Evolutionary conservation across 2,797 vertebrate genomes (phyloP), one percentile per base, ranked within the genome.

Genomic region (Buceros bicornis): DNA sequence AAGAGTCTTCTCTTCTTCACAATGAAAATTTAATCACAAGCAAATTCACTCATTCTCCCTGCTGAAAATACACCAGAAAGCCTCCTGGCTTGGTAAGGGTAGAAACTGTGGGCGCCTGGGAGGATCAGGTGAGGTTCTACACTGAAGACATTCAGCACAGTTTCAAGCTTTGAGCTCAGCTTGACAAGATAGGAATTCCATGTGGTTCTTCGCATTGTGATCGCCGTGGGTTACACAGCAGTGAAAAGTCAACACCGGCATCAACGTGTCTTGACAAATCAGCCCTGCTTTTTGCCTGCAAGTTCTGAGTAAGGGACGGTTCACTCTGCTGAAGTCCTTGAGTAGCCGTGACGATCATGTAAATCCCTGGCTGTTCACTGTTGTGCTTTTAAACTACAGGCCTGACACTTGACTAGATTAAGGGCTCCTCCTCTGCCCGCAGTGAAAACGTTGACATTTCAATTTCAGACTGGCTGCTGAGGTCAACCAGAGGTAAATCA

Each of bases 1-100:
- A 93, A 72, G 83, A 97, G 82, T 53, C 65, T 78, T 95, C 54
- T 40, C 85, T 89, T 94, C 92, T 72, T 71, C 78, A 48, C 73
- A 83, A 95, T 93, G 71, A 91, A 96, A 95, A 95, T 84, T 95
- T 97, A 96, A 96, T 97, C 96, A 96, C 83, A 97, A 84, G 93
- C 93, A 88, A 92, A 88, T 96, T 95, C 51, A 61, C 40, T 96
- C 70, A 76, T 94, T 80, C 88, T 89, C 88, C 91, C 72, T 89
- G 85, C 66, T 83, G 92, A 65, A 95, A 95, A 95, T 65, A 42
- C 66, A 87, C 90, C 78, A 85, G 60, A 89, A 96, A 92, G 81
- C 79, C 89, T 95, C 47, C 47, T 0, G 26, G 61, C 42, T 93
- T 81, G 87, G 78, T 6, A 62, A 65, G 82, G 61, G 79, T 45